These are phyloP conservation scores for Reticulitermes lucifugus DNA, from an alignment of 2,888 invertebrate genomes.

Conservation along the genomic window DNA sequence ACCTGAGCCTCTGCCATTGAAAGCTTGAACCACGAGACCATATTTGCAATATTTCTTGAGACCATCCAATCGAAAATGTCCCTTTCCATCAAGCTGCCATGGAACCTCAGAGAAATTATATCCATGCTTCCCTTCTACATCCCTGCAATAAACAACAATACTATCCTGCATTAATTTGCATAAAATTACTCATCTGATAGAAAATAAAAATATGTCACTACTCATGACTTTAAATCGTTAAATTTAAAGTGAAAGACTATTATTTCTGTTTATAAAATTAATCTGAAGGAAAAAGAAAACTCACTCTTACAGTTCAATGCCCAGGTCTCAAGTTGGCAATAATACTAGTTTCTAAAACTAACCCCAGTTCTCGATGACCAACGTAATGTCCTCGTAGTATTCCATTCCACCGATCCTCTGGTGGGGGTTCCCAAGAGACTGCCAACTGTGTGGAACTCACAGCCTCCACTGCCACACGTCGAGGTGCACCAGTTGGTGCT, in stretches of 20 bases:
- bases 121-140: constrained; percentile 44
- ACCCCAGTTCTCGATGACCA: constrained; percentile 57
- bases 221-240: too few relatives aligned
- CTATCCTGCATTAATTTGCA: too few relatives aligned
- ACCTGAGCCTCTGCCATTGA: constrained; percentile 66
- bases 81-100: constrained; percentile 51
- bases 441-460: constrained; percentile 55
- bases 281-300: too few relatives aligned
- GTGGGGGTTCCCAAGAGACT: constrained; percentile 58
- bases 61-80: constrained; percentile 56
- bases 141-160: constrained; percentile 45
- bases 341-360: neutral
- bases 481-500: constrained; percentile 54
- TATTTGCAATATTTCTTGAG: constrained; percentile 69
- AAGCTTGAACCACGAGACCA: constrained; percentile 67
- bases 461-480: constrained; percentile 55
- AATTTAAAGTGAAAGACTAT: too few relatives aligned
- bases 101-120: constrained; percentile 52
- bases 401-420: constrained; percentile 57
- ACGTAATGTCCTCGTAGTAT: constrained; percentile 58
- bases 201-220: too few relatives aligned
- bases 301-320: too few relatives aligned
- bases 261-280: too few relatives aligned
- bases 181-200: too few relatives aligned
- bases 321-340: too few relatives aligned